These are phyloP conservation scores for Drosophila sturtevanti DNA, from an alignment of 1,140 invertebrate species.

Conservation along the genomic window DNA sequence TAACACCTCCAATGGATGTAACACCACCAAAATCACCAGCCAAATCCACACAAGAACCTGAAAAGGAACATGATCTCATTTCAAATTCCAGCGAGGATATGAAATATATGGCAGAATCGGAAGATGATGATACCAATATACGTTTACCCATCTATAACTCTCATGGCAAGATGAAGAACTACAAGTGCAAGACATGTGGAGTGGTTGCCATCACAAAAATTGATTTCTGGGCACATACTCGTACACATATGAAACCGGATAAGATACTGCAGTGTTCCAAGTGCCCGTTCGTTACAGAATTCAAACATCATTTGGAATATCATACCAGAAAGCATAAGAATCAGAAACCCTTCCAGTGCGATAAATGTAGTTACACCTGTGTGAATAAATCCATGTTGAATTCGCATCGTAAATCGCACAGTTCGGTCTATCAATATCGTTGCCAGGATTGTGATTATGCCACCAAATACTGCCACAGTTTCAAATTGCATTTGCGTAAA, in stretches of 20 bases:
- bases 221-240: conserved; percentile 97
- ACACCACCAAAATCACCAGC: conserved; percentile 85
- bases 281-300: conserved; percentile 99
- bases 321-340: conserved; percentile 97
- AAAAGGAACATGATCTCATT: conserved; percentile 82
- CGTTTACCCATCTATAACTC: conserved; percentile 89
- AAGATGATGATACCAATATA: conserved; percentile 86
- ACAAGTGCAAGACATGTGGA: conserved; percentile 96
- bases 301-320: conserved; percentile 99
- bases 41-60: conserved; percentile 83
- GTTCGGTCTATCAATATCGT: conserved; percentile 97
- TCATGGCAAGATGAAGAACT: conserved; percentile 93
- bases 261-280: conserved; percentile 95
- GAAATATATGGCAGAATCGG: conserved; percentile 83
- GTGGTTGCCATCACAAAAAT: conserved; percentile 93
- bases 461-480: conserved; percentile 98
- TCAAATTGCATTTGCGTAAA: conserved; percentile 97
- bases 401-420: conserved; percentile 99
- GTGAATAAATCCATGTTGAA: conserved; percentile 99
- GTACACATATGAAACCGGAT: conserved; percentile 95
- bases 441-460: conserved; percentile 98
- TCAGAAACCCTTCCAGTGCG: conserved; percentile 98
- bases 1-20: conserved; percentile 80
- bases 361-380: conserved; percentile 95
- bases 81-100: conserved; percentile 83